Evolutionary conservation across 2,113 vertebrate genomes (phyloP).

Genomic region (Syrmaticus mikado): DNA sequence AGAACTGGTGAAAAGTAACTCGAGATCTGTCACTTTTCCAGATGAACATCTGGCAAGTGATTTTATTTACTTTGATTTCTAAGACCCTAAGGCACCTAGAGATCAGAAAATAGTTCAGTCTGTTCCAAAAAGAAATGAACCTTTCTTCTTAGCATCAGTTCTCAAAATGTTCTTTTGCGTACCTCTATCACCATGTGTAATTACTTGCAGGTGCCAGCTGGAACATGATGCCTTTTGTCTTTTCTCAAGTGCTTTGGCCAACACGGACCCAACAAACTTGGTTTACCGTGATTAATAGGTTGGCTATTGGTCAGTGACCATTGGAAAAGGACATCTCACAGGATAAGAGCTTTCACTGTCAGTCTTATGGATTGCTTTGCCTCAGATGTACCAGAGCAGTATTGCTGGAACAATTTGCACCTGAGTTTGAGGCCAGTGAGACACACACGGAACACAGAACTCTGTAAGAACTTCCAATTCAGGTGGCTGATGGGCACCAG

Average conservation of each 20-base stretch:
- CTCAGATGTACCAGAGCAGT: constrained; percentile 3
- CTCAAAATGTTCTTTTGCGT: neutral
- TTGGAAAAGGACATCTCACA: constrained; percentile 14
- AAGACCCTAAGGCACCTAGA: constrained; percentile 13
- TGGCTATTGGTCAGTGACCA: constrained; percentile 37
- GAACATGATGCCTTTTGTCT: constrained; percentile 18
- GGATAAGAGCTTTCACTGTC: constrained; percentile 13
- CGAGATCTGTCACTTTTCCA: neutral
- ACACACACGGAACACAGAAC: neutral
- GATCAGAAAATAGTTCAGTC: constrained; percentile 17
- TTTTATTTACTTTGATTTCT: constrained; percentile 55
- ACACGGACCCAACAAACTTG: constrained; percentile 12
- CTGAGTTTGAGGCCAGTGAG: neutral
- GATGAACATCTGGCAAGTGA: constrained; percentile 10
- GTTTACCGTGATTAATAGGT: constrained; percentile 11
- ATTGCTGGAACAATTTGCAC: neutral
- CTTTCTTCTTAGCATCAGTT: neutral
- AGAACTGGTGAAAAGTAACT: neutral
- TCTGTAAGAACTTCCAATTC: neutral
- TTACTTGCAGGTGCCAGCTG: constrained; percentile 52
- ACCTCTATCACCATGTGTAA: neutral
- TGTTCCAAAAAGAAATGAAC: neutral
- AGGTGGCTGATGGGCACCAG: neutral
- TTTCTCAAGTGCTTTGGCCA: constrained; percentile 31
- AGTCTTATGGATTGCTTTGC: neutral